Base-by-base conservation (phyloP, 2,113 vertebrate genomes). In the Bufo gargarizans region DNA sequence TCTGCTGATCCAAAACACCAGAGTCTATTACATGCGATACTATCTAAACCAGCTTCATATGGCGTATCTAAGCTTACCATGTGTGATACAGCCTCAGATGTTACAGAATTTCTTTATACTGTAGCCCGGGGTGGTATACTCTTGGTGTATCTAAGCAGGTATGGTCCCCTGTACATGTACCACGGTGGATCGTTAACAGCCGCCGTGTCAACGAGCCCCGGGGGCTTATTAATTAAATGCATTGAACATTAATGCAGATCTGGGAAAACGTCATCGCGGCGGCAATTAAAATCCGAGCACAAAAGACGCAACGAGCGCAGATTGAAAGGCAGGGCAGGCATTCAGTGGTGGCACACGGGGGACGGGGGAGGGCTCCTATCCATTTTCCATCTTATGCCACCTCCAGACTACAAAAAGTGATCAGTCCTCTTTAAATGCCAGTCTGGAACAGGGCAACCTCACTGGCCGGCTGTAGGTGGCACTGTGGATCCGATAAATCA, bases 181-280 rank as follows among this genome's bases (percentile, higher is more conserved):
- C 56, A 58, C 69, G 12, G 3, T 6, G 33, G 4, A 72, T 72
- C 69, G 45, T 72, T 72, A 50, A 0, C 33, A 20, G 16, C 47
- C 72, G 17, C 72, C 33, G 33, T 43, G 16, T n/a, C 19, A 65
- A 7, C 13, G 59, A 43, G 85, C 85, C 33, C 85, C 12, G 63
- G 85, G 74, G 85, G 85, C 77, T 80, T 58, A 80, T 87, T 87
- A 87, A 87, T 87, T 87, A 87, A 20, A 87, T 87, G 85, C 77
- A n/a, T 63, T 87, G 67, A 87, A 79, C 59, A 79, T 87, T 50
- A 56, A 80, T 80, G 76, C 85, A 53, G 61, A 80, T 79, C 56
- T 69, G 76, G 76, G 77, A 86, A 86, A 86, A 86, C 85, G 43
- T 13, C 0, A 53, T 45, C 76, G 45, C 59, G 45, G 61, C 47